A percentile compares a stretch with the other conserved stretches of the same genome.
phyloP scores from a whole-genome alignment of 2,888 invertebrate genomes.

The Nemotelus pantherinus region DNA sequence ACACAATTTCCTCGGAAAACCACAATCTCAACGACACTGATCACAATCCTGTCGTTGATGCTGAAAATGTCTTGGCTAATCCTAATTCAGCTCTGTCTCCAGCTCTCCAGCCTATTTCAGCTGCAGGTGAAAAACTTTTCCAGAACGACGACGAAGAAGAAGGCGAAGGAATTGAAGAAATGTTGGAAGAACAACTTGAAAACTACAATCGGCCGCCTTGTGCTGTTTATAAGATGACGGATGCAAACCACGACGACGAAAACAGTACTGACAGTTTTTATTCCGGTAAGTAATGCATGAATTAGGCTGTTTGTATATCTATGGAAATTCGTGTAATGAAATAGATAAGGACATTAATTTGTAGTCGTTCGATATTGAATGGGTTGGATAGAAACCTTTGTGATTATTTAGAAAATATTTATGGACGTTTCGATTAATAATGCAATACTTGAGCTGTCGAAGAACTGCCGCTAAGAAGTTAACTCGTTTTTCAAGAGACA shows the following conservation, averaged over 20 bases:
- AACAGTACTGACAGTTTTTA: constrained; percentile 64
- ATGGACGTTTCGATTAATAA: no score
- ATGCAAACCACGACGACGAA: constrained; percentile 57
- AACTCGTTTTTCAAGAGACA: no score
- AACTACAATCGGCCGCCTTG: constrained; percentile 17
- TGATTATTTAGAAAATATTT: no score
- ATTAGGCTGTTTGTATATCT: background rate
- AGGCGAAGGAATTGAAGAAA: constrained; percentile 8
- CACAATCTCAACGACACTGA: constrained; percentile 17
- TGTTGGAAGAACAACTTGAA: constrained; percentile 8
- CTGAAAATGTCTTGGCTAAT: background rate
- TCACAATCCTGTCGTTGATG: constrained; percentile 39
- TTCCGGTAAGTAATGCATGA: constrained; percentile 59
- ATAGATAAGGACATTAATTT: no score
- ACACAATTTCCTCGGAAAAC: background rate
- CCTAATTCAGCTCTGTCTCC: background rate
- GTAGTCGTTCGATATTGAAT: no score
- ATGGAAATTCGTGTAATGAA: no score
- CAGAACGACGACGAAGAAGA: constrained; percentile 1
- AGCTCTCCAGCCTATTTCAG: background rate
- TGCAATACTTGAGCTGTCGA: no score
- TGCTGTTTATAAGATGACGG: constrained; percentile 22
- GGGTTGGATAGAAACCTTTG: no score
- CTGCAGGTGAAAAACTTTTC: background rate
- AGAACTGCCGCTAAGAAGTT: no score